Conservation (phyloP, 2,797 vertebrate genomes). For the Harpagifer antarcticus region DNA sequence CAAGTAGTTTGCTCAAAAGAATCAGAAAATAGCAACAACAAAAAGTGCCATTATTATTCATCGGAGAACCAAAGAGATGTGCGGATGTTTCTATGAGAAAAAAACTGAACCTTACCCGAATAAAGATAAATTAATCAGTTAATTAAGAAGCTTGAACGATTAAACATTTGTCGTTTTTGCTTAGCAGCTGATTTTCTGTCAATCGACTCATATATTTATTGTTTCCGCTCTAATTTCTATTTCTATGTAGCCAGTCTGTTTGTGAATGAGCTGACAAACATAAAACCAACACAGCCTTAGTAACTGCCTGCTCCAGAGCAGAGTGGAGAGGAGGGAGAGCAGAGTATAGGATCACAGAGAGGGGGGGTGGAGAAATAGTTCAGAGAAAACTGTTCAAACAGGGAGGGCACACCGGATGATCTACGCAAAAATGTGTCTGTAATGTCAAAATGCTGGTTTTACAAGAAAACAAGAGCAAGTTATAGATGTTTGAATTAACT, state of each 20-base stretch:
- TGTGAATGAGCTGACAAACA: conserved; percentile 71
- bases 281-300: conserved; percentile 76
- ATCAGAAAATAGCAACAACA: background rate
- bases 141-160: background rate
- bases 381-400: conserved; percentile 68
- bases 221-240: background rate
- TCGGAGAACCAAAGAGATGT: background rate
- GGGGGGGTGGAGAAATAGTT: conserved; percentile 60
- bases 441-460: conserved; percentile 33
- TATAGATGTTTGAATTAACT: conserved; percentile 8
- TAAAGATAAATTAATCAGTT: background rate
- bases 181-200: background rate
- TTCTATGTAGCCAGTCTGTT: background rate
- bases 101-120: background rate
- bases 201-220: background rate
- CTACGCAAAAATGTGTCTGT: conserved; percentile 48
- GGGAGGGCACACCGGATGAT: conserved; percentile 49
- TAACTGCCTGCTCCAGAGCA: conserved; percentile 86
- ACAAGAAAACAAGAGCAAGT: background rate
- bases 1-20: background rate
- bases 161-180: background rate
- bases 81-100: background rate
- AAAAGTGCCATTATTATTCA: background rate
- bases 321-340: conserved; percentile 76
- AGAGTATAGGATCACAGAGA: conserved; percentile 80